phyloP scores from a whole-genome alignment of 2,113 vertebrate species.

The Scophthalmus maximus region DNA sequence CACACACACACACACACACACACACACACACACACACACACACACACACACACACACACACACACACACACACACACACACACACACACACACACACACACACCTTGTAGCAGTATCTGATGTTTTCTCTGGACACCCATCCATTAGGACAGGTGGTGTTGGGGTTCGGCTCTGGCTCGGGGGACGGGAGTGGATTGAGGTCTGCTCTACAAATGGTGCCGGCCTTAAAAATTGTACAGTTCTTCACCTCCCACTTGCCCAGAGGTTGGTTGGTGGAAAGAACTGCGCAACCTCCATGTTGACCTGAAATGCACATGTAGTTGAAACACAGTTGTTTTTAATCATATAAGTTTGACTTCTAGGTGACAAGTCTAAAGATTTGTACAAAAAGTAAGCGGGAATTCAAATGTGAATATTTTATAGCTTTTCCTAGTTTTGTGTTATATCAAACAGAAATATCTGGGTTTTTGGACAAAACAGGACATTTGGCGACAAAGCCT shows the following conservation, averaged over 20 bases:
- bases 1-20: too few relatives aligned
- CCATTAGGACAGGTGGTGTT: constrained; percentile 87
- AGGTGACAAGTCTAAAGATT: not conserved
- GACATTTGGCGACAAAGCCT: not conserved
- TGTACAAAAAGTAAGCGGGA: too few relatives aligned
- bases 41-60: too few relatives aligned
- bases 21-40: too few relatives aligned
- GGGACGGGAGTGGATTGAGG: constrained; percentile 68
- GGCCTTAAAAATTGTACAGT: constrained; percentile 89
- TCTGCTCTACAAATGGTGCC: constrained; percentile 90
- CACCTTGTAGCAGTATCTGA: constrained; percentile 93
- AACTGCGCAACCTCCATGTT: constrained; percentile 85
- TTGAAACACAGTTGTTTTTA: not conserved
- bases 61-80: not conserved
- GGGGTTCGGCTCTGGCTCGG: constrained; percentile 78
- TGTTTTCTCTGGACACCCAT: constrained; percentile 82
- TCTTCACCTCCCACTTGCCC: constrained; percentile 91
- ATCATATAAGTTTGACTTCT: not conserved
- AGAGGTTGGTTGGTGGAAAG: constrained; percentile 85
- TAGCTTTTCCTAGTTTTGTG: not conserved
- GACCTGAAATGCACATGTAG: constrained; percentile 44
- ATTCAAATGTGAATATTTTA: too few relatives aligned
- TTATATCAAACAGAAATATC: not conserved
- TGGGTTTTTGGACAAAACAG: not conserved
- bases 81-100: constrained; percentile 20